Evolutionary conservation across 2,797 vertebrate species (phyloP).

Genomic region (Dendrocincla tyrannina): DNA sequence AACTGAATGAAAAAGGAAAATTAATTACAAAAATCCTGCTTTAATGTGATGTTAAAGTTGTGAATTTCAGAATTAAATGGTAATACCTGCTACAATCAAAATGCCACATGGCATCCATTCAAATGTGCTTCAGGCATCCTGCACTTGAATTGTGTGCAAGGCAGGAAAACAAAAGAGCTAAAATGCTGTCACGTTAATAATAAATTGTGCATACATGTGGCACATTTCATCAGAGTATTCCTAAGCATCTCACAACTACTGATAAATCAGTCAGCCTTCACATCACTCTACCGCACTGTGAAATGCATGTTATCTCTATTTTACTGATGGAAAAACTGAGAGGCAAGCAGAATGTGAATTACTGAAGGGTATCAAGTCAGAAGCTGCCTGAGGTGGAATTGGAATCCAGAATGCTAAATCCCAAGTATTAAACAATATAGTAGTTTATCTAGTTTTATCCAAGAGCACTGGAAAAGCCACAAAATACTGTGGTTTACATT

Average conservation of each 20-base stretch:
- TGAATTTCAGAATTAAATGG: constrained; percentile 47
- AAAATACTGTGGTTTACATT: neutral
- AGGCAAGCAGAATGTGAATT: constrained; percentile 43
- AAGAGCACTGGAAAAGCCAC: neutral
- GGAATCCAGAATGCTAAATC: neutral
- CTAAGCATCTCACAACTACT: constrained; percentile 28
- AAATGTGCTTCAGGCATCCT: constrained; percentile 32
- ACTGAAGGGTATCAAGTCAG: constrained; percentile 4
- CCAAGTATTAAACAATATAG: neutral
- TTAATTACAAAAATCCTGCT: neutral
- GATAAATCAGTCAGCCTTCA: constrained; percentile 61
- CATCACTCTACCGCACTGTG: neutral
- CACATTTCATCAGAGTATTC: constrained; percentile 60
- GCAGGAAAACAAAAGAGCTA: constrained; percentile 35
- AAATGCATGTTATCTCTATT: constrained; percentile 37
- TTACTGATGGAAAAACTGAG: constrained; percentile 34
- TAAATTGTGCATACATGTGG: constrained; percentile 61
- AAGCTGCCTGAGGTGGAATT: neutral
- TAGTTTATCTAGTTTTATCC: constrained; percentile 12
- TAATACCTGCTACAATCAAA: constrained; percentile 39
- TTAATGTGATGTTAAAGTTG: neutral
- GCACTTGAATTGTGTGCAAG: constrained; percentile 7
- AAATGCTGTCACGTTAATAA: constrained; percentile 53
- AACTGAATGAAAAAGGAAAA: neutral
- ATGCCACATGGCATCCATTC: constrained; percentile 51